Base-by-base conservation (phyloP, 2,888 invertebrate species). In the Salticus scenicus region DNA sequence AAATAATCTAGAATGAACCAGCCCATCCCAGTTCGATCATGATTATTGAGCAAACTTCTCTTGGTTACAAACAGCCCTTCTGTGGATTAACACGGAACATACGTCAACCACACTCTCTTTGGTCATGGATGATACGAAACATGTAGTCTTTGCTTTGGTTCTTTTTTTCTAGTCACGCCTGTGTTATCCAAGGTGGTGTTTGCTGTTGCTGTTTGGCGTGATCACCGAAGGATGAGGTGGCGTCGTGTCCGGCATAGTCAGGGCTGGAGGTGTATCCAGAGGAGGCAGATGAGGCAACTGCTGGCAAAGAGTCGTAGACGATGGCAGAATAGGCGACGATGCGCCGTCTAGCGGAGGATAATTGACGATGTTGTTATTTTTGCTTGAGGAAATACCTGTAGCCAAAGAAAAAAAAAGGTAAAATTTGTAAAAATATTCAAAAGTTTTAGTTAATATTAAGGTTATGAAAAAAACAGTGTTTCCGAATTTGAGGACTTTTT, bases 221-320 rank as follows among this genome's bases (percentile, higher is more conserved):
- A 84, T 84, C 37, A 84, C 83, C n/a, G 77, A 72, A 24, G 83
- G 76, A 4, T 71, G 69, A 7, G 67, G 67, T 2, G 57, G 57
- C 20, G 57, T 57, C 20, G 57, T 57, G 57, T 57, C 57, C 1
- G 57, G 1, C 14, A 57, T 8, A 24, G 51, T 33, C 31, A 2
- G 37, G 20, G 28, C 57, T 20, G 63, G 71, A 17, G 85, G 85
- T 2, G 85, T 70, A 41, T 85, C 85, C 47, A 85, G 74, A 28
- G 85, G 85, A 12, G 79, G 79, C n/a, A 85, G 75, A 0, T 79
- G 79, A 7, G 73, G 78, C 42, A 85, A 74, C 70, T 85, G 85
- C 57, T 85, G 85, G 12, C 79, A 85, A 42, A 85, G 67, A 33
- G 85, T 37, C 30, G 67, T 67, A 17, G 85, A 85, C 1, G 85